Evolutionary conservation across 2,797 vertebrate genomes (phyloP), one percentile per base, ranked within the genome.

Genomic region (Microctenopoma lineatum): DNA sequence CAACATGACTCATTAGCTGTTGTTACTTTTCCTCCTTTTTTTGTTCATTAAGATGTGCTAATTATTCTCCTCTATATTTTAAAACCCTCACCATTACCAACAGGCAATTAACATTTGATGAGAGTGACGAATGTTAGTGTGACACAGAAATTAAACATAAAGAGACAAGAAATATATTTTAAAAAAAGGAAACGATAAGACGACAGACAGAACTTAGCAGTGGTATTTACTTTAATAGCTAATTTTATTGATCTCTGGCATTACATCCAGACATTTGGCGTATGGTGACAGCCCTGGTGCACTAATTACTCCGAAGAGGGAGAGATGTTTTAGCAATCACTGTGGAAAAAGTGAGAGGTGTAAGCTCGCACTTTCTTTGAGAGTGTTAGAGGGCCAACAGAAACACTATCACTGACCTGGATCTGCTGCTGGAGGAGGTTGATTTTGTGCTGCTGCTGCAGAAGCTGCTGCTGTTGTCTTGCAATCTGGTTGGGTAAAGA

Each of bases 381-480:
- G 46, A 34, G 47, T 65, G 61, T 75, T 45, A 46, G 58, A 66
- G 41, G 65, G 21, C 69, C 72, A 61, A 73, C 75, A 86, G 83
- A 67, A 86, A 81, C 75, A 75, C 73, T 50, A 69, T 92, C 82
- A 96, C 98, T 95, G 95, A 99, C 98, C 98, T 99, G 98, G 94
- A 99, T 99, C 96, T 99, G 98, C 92, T 99, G 98, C 92, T 99
- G 98, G 82, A 99, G 96, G 90, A 99, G 96, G 95, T 99, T 99
- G 95, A 99, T 99, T 94, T 99, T 99, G 95, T 99, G 98, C 94
- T 99, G 98, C 94, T 99, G 98, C 92, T 99, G 98, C 90, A 99
- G 94, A 90, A 99, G 97, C 93, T 99, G 98, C 92, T 99, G 98
- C 91, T 99, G 98, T 94, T 99, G 98, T 95, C 98, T 96, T 83